phyloP scores from a whole-genome alignment of 2,113 vertebrate species.

The Azemiops feae region DNA sequence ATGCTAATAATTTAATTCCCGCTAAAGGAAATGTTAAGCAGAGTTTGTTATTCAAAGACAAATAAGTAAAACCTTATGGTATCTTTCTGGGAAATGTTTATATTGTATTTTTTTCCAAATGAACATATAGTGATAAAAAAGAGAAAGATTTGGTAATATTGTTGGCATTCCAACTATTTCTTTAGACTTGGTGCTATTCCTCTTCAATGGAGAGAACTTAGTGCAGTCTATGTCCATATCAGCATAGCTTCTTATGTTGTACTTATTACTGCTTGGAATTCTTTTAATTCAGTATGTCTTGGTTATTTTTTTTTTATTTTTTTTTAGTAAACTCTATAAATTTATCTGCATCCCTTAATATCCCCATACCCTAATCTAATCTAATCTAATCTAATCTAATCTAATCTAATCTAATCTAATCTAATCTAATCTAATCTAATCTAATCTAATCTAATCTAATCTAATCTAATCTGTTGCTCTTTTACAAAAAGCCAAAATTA shows the following conservation, averaged over 20 bases:
- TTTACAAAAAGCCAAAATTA: constrained; percentile 2
- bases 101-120: neutral
- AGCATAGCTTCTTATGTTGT: neutral
- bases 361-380: too few species aligned
- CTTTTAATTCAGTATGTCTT: neutral
- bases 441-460: neutral
- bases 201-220: neutral
- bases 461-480: neutral
- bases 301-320: neutral
- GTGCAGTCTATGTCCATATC: neutral
- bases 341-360: neutral
- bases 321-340: neutral
- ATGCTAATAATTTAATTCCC: neutral
- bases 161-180: neutral
- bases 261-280: neutral
- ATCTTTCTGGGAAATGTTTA: too few species aligned
- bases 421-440: too few species aligned
- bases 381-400: neutral
- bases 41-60: neutral
- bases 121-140: neutral
- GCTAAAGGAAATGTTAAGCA: neutral
- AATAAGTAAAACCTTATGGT: neutral
- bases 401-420: neutral
- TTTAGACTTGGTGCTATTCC: neutral
- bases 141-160: neutral